Conservation (phyloP, 2,113 vertebrate genomes). For the Ellobius talpinus region DNA sequence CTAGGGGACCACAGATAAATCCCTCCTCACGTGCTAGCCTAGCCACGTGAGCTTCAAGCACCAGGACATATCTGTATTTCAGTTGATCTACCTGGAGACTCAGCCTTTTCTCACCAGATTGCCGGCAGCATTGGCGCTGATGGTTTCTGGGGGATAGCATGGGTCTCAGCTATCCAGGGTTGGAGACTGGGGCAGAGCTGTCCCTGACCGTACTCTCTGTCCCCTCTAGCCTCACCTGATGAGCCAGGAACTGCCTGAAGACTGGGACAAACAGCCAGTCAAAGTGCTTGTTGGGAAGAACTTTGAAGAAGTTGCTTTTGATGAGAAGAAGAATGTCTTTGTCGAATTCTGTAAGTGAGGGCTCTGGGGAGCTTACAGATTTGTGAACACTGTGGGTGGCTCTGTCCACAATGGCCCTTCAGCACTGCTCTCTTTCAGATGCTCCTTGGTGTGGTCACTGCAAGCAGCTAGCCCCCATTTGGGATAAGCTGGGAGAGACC, state of each 20-base stretch:
- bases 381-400: rapidly evolving
- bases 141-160: neutral
- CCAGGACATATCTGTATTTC: neutral
- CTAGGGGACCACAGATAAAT: neutral
- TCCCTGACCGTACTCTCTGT: neutral
- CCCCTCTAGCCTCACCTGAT: conserved; percentile 94
- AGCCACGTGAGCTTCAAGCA: neutral
- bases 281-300: conserved; percentile 96
- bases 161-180: neutral
- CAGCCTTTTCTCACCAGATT: neutral
- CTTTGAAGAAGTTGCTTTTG: conserved; percentile 96
- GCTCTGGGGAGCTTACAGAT: neutral
- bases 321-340: conserved; percentile 95
- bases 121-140: neutral
- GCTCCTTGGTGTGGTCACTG: conserved; percentile 99
- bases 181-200: rapidly evolving
- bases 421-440: conserved; percentile 85
- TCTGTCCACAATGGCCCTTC: rapidly evolving
- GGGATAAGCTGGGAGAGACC: conserved; percentile 97
- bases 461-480: conserved; percentile 97
- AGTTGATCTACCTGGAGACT: neutral
- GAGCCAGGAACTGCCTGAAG: conserved; percentile 97
- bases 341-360: conserved; percentile 96
- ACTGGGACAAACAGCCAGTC: conserved; percentile 97
- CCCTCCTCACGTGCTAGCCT: neutral